Evolutionary conservation across 2,888 invertebrate genomes (phyloP).

Genomic region (Melangyna quadrimaculata): DNA sequence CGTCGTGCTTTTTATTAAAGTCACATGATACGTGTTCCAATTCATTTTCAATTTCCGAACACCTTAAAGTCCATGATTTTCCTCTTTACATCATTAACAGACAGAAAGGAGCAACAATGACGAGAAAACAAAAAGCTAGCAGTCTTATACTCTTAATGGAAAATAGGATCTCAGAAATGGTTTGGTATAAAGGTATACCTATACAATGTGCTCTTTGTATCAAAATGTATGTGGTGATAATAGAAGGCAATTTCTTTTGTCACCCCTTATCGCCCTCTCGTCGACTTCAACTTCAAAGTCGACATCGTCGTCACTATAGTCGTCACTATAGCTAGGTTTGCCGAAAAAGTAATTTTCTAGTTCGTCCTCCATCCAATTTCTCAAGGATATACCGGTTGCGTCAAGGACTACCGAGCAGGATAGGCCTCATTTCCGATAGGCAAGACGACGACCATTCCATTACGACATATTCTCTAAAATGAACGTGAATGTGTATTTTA

Average conservation of each 20-base stretch:
- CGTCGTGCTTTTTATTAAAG: constrained; percentile 50
- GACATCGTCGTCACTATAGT: background rate
- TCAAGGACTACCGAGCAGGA: constrained; percentile 39
- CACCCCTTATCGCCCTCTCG: background rate
- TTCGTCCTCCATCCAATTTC: constrained; percentile 51
- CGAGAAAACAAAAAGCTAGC: background rate
- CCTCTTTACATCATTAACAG: constrained; percentile 1
- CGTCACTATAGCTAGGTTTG: background rate
- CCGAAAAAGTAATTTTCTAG: constrained; percentile 48
- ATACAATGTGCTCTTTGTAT: background rate
- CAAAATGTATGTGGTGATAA: constrained; percentile 59
- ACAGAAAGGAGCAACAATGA: constrained; percentile 8
- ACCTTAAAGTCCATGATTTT: constrained; percentile 29
- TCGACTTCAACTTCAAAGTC: background rate
- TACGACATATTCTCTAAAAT: constrained; percentile 43
- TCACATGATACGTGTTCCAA: constrained; percentile 63
- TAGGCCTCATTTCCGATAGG: constrained; percentile 64
- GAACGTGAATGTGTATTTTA: constrained; percentile 28
- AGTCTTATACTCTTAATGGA: constrained; percentile 9
- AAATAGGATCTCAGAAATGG: background rate
- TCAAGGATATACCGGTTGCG: constrained; percentile 17
- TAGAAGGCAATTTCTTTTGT: constrained; percentile 35
- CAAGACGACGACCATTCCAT: constrained; percentile 58
- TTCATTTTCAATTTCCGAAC: constrained; percentile 69
- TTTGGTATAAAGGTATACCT: background rate